These are phyloP conservation scores for Poecile atricapillus DNA, from an alignment of 2,113 vertebrate genomes.

Conservation along the genomic window DNA sequence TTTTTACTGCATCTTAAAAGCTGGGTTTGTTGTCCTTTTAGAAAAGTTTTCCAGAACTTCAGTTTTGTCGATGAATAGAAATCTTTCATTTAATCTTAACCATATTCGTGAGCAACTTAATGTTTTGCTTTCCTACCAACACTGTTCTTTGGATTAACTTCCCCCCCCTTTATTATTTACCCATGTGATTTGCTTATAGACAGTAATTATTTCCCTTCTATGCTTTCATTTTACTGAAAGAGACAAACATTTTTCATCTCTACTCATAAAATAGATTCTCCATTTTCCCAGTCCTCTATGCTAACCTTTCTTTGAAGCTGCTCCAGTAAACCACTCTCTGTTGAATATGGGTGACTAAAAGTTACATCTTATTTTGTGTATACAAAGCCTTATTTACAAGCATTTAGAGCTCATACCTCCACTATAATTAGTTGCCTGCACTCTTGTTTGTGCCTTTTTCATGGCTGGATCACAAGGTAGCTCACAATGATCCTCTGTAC, in stretches of 20 bases:
- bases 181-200: not conserved
- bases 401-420: constrained; percentile 18
- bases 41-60: not conserved
- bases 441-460: constrained; percentile 31
- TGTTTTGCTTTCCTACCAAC: not conserved
- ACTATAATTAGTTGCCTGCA: constrained; percentile 41
- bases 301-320: constrained; percentile 57
- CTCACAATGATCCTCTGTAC: constrained; percentile 41
- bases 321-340: constrained; percentile 8
- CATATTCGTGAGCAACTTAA: not conserved
- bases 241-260: not conserved
- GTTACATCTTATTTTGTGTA: constrained; percentile 58
- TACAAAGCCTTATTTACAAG: constrained; percentile 50
- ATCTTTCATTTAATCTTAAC: not conserved
- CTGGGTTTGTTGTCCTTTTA: not conserved
- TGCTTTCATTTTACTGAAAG: not conserved
- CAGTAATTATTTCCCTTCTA: not conserved
- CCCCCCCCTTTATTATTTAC: not conserved
- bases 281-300: not conserved
- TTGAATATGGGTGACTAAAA: constrained; percentile 22
- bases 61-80: not conserved
- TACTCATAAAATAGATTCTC: not conserved
- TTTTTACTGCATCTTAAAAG: not conserved
- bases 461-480: constrained; percentile 26
- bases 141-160: not conserved